Evolutionary conservation across 2,113 vertebrate genomes (phyloP).

Genomic region (Rutilus rutilus): DNA sequence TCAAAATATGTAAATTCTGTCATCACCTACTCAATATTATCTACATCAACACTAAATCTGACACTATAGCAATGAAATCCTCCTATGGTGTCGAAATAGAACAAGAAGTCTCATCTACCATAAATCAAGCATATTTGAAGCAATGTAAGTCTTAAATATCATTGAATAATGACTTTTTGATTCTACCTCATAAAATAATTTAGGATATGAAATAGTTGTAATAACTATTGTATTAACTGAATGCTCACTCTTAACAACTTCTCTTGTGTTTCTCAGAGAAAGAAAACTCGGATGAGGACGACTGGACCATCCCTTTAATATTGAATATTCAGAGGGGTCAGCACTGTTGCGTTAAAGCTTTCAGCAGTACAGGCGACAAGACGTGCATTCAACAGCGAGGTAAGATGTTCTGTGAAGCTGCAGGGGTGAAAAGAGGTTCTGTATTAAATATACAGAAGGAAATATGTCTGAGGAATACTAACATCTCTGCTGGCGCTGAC

Average conservation of each 20-base stretch:
- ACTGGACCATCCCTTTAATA: neutral
- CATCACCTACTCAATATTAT: neutral
- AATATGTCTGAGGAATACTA: conserved; percentile 25
- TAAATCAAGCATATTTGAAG: neutral
- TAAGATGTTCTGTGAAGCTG: neutral
- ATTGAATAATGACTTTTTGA: too few species aligned
- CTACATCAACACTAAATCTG: neutral
- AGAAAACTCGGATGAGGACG: neutral
- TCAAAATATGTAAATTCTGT: too few species aligned
- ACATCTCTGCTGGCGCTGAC: conserved; percentile 1
- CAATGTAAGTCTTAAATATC: too few species aligned
- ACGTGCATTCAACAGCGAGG: conserved; percentile 21
- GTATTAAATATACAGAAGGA: conserved; percentile 13
- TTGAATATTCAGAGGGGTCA: conserved; percentile 32
- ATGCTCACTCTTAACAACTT: neutral
- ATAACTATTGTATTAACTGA: neutral
- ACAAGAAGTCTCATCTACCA: neutral
- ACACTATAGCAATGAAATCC: too few species aligned
- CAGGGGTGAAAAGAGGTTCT: conserved; percentile 3
- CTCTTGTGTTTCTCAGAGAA: neutral
- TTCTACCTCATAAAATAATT: too few species aligned
- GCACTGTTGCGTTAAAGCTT: conserved; percentile 24
- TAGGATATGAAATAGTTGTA: too few species aligned
- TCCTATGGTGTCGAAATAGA: neutral
- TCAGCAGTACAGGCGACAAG: conserved; percentile 9